These are phyloP conservation scores for Whitmania pigra DNA, from an alignment of 1,140 invertebrate genomes.

Conservation along the genomic window DNA sequence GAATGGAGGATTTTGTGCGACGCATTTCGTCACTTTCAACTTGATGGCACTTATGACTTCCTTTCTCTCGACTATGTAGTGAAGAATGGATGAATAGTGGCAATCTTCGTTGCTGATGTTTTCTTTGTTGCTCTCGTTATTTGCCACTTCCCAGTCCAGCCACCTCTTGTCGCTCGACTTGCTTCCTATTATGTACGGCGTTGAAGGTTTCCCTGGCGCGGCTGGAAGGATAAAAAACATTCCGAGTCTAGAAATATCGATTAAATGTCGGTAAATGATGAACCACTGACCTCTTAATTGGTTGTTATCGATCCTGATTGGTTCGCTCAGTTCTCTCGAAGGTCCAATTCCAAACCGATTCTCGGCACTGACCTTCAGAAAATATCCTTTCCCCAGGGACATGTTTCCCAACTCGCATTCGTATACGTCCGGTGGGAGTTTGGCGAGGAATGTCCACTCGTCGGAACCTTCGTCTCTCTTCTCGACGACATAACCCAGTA, in stretches of 20 bases:
- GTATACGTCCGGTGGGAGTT: slow-evolving; percentile 8
- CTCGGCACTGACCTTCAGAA: slow-evolving; percentile 74
- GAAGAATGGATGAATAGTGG: slow-evolving; percentile 69
- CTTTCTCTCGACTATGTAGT: slow-evolving; percentile 88
- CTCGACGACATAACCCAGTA: slow-evolving; percentile 34
- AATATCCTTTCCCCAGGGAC: slow-evolving; percentile 74
- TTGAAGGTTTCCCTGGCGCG: background rate
- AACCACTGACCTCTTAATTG: background rate
- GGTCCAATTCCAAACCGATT: slow-evolving; percentile 65
- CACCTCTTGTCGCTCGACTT: background rate
- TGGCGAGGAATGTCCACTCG: slow-evolving; percentile 14
- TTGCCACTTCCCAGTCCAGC: background rate
- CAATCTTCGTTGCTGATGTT: background rate
- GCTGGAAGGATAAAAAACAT: background rate
- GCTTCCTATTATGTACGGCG: background rate
- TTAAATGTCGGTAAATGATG: background rate
- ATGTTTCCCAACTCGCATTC: slow-evolving; percentile 56
- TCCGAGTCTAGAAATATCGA: background rate
- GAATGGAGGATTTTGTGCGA: slow-evolving; percentile 66
- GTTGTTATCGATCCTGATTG: slow-evolving; percentile 33
- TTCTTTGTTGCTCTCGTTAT: background rate
- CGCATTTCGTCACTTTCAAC: slow-evolving; percentile 68
- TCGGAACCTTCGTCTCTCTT: slow-evolving; percentile 28
- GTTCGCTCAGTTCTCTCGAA: slow-evolving; percentile 62
- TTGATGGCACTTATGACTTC: slow-evolving; percentile 57